Evolutionary conservation across 1,140 invertebrate genomes (phyloP), one percentile per base, ranked within the genome.

Genomic region (Drosophila murphyi): DNA sequence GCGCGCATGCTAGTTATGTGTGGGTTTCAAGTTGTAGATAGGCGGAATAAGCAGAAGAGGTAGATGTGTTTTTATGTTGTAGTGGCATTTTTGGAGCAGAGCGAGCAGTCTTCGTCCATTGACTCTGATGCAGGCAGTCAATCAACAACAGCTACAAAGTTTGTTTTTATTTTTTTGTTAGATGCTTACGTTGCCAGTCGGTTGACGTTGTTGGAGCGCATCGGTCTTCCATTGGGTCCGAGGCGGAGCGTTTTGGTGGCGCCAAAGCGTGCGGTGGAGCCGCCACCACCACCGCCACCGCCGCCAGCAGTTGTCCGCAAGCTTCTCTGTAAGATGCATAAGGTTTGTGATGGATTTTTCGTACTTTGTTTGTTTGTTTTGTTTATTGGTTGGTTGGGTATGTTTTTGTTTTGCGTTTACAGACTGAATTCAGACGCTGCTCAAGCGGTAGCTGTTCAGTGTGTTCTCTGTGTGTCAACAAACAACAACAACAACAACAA

Each of bases 241-340:
- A 92, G 61, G 47, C 90, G 90, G 54, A 92, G 50, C 5, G 91
- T 72, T 79, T 82, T 91, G 29, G 76, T 73, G 63, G 72, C 78
- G 41, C 73, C 79, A 35, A 85, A 55, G 54, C 85, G 91, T 48
- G 43, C 69, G 59, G 56, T 55, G 29, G 61, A 59, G 41, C 37
- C 72, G 45, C 43, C 71, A 47, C 62, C 63, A 52, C 20, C 20
- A 20, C 20, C 20, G 20, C 20, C 20, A 20, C 20, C 20, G 20
- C 20, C 72, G 45, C 43, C 71, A 47, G 64, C 65, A 52, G 79
- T 72, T 56, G 74, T 82, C 85, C 89, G 88, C 77, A 92, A 78
- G 81, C 91, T 92, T 92, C 90, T 92, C 91, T 92, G 91, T 91
- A 92, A 92, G 80, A 91, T 86, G 81, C 83, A 89, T 90, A 86